Evolutionary conservation across 2,113 vertebrate genomes (phyloP).

Genomic region (Nasalis larvatus): DNA sequence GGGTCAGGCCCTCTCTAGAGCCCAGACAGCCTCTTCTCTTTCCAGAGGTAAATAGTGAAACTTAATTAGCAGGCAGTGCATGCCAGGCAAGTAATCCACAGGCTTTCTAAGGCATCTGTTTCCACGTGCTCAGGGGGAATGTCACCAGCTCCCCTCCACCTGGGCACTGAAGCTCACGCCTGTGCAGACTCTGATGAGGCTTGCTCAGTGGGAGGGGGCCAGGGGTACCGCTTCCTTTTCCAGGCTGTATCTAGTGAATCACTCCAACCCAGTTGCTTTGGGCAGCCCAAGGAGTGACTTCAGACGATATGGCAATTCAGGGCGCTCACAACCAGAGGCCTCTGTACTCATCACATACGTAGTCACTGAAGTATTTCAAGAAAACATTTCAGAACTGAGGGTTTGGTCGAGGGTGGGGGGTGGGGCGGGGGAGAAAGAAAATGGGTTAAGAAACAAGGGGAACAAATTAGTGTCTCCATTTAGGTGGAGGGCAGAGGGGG

Average conservation of each 20-base stretch:
- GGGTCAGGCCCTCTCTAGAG: neutral
- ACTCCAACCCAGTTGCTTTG: neutral
- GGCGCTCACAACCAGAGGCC: no score
- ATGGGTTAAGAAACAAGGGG: neutral
- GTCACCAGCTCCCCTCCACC: slow-evolving; percentile 27
- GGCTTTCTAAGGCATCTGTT: slow-evolving; percentile 79
- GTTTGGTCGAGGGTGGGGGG: no score
- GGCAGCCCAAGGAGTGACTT: neutral
- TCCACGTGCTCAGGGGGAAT: slow-evolving; percentile 21
- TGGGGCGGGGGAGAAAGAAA: neutral
- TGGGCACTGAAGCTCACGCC: neutral
- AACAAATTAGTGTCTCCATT: neutral
- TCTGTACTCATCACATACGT: neutral
- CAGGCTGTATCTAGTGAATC: neutral
- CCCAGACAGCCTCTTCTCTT: slow-evolving; percentile 55
- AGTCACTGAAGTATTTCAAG: neutral
- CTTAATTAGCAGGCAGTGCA: slow-evolving; percentile 75
- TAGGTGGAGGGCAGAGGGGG: accelerated
- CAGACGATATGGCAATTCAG: neutral
- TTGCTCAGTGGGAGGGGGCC: accelerated
- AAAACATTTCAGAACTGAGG: neutral
- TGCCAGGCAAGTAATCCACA: slow-evolving; percentile 63
- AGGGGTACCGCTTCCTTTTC: accelerated
- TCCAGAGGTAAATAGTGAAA: slow-evolving; percentile 79
- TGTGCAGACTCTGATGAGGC: neutral